These are phyloP conservation scores for Melanaphis sacchari DNA, from an alignment of 1,140 invertebrate species.

Conservation along the genomic window DNA sequence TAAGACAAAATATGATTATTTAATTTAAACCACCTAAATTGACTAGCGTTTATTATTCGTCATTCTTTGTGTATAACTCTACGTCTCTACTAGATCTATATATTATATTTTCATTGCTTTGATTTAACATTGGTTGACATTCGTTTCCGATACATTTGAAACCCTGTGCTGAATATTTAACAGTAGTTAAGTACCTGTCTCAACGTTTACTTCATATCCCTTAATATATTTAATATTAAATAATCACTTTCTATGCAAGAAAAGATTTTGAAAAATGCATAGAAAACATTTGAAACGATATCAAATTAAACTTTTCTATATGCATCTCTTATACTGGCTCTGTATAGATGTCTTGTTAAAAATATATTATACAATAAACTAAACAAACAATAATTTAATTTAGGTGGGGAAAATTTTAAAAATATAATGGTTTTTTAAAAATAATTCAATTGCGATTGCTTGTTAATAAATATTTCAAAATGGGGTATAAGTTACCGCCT, in stretches of 20 bases:
- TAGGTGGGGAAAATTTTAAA: neutral
- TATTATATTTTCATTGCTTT: neutral
- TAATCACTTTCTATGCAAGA: neutral
- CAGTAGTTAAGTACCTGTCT: neutral
- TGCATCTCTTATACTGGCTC: too few species aligned
- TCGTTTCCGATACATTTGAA: neutral
- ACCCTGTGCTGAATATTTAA: neutral
- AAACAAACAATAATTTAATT: neutral
- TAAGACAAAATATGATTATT: neutral
- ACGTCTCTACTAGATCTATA: neutral
- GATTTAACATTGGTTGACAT: neutral
- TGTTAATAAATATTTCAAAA: neutral
- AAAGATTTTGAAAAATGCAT: neutral
- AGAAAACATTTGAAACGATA: neutral
- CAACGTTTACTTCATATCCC: neutral
- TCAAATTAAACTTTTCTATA: neutral
- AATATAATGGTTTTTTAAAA: neutral
- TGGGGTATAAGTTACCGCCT: neutral
- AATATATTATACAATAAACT: neutral
- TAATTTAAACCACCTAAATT: neutral
- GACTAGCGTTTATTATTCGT: neutral
- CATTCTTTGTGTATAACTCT: neutral
- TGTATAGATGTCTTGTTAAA: neutral
- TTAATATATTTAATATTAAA: neutral
- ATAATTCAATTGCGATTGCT: neutral